phyloP scores from a whole-genome alignment of 2,888 invertebrate species.

The Patella caerulea region DNA sequence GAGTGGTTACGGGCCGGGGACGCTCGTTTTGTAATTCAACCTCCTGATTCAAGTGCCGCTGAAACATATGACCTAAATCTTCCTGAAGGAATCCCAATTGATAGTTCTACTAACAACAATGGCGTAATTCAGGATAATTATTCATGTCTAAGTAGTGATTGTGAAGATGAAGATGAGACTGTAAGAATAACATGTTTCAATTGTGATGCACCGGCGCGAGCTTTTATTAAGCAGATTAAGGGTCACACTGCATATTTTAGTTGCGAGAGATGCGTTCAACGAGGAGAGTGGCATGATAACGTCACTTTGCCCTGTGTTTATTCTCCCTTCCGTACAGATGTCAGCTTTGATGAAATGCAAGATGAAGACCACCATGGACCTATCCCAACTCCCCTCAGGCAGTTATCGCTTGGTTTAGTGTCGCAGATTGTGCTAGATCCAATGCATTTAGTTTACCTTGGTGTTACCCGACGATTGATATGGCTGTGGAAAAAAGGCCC shows the following conservation, averaged over 20 bases:
- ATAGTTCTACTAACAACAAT: too few species aligned
- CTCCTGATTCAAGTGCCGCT: too few species aligned
- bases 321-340: conserved; percentile 34
- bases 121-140: too few species aligned
- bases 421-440: conserved; percentile 51
- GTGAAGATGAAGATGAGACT: too few species aligned
- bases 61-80: too few species aligned
- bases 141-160: too few species aligned
- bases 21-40: too few species aligned
- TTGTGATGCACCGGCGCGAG: conserved; percentile 60
- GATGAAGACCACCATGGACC: conserved; percentile 43
- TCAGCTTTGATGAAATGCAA: conserved; percentile 37
- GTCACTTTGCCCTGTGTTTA: conserved; percentile 35
- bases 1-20: too few species aligned
- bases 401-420: conserved; percentile 37
- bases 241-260: conserved; percentile 56
- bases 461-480: conserved; percentile 40
- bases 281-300: conserved; percentile 31
- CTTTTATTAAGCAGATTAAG: conserved; percentile 53
- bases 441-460: conserved; percentile 58
- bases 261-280: conserved; percentile 53
- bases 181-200: conserved; percentile 40
- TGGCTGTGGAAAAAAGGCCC: conserved; percentile 38
- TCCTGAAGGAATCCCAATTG: too few species aligned
- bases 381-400: conserved; percentile 26